Percentiles rank a stretch among this genome's conserved stretches.
Evolutionary conservation across 2,113 vertebrate species (phyloP).

Genomic region (Choloepus hoffmanni): DNA sequence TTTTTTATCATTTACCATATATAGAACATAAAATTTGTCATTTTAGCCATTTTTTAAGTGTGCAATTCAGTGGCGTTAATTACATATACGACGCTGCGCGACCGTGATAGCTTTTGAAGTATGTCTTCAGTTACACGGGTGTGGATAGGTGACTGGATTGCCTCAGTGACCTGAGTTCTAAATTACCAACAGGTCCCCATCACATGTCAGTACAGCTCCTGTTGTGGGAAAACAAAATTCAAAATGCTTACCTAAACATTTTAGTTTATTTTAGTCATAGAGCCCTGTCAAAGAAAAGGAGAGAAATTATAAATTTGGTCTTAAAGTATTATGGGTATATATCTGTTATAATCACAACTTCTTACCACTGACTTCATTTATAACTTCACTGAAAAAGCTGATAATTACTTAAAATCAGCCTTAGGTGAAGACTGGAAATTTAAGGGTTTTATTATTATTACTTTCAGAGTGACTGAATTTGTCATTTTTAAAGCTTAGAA

Average conservation of each 20-base stretch:
- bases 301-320: background rate
- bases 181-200: constrained; percentile 29
- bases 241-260: background rate
- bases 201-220: background rate
- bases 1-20: too few species aligned
- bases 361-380: constrained; percentile 3
- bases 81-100: too few species aligned
- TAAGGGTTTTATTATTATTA: constrained; percentile 34
- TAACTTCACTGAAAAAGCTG: constrained; percentile 19
- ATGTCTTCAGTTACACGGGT: background rate
- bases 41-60: too few species aligned
- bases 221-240: background rate
- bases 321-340: background rate
- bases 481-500: constrained; percentile 60
- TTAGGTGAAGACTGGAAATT: background rate
- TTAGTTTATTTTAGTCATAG: constrained; percentile 20
- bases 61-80: too few species aligned
- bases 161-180: constrained; percentile 25
- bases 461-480: constrained; percentile 53
- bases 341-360: background rate
- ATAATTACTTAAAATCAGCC: background rate
- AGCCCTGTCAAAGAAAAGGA: background rate
- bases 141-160: background rate
- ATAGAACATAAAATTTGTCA: too few species aligned
- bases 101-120: background rate